phyloP scores from a whole-genome alignment of 2,797 vertebrate species.

The Coilia nasus region DNA sequence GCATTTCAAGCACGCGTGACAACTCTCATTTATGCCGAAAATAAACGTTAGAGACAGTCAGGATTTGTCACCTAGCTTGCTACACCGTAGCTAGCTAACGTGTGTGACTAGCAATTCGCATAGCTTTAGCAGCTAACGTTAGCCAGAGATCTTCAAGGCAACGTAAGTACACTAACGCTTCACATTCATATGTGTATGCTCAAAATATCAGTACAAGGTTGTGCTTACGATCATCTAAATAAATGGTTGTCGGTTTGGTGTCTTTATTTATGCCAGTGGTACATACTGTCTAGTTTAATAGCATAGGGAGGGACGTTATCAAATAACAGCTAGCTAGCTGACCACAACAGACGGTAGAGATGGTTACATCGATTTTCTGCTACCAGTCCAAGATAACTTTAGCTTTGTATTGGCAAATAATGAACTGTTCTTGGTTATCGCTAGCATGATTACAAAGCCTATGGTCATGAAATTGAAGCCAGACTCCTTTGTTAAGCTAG shows the following conservation, averaged over 20 bases:
- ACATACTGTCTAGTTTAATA: conserved; percentile 42
- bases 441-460: too few species aligned
- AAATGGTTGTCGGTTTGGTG: conserved; percentile 36
- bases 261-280: conserved; percentile 50
- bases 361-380: background rate
- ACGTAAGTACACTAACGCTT: background rate
- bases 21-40: background rate
- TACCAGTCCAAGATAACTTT: conserved; percentile 6
- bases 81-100: background rate
- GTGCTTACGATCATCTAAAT: background rate
- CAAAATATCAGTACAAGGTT: background rate
- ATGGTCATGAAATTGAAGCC: background rate
- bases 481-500: background rate
- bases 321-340: conserved; percentile 49
- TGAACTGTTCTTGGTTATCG: conserved; percentile 9
- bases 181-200: background rate
- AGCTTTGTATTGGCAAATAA: background rate
- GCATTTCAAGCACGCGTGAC: background rate
- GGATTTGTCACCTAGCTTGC: background rate
- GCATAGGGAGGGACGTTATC: conserved; percentile 45
- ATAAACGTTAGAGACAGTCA: conserved; percentile 2
- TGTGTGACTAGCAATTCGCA: background rate
- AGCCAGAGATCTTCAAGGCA: background rate
- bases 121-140: background rate
- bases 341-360: background rate